Conservation (phyloP, 2,113 vertebrate species). For the Oreocharis arfaki region DNA sequence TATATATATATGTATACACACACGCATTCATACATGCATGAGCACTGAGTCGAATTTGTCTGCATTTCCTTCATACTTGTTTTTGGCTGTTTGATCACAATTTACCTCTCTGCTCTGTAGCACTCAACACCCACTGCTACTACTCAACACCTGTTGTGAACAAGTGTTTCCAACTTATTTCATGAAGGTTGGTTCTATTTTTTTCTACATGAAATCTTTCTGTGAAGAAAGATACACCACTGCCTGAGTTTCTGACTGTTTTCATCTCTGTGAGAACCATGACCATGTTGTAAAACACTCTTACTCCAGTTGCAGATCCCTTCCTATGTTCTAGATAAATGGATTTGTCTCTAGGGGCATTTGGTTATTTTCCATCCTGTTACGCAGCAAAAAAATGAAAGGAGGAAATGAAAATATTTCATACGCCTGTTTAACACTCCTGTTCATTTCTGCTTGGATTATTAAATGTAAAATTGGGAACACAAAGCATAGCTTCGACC, state of each 20-base stretch:
- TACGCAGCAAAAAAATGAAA: neutral
- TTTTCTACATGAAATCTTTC: neutral
- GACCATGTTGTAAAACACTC: neutral
- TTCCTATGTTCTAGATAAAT: neutral
- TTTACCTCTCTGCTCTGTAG: neutral
- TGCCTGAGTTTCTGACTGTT: neutral
- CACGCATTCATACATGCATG: neutral
- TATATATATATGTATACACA: accelerated
- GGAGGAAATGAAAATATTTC: constrained; percentile 34
- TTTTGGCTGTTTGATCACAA: neutral
- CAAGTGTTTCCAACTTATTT: neutral
- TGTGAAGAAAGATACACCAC: neutral
- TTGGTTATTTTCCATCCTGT: neutral
- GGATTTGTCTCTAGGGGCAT: neutral
- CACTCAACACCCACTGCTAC: neutral
- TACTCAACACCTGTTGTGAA: neutral
- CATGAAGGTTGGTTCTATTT: neutral
- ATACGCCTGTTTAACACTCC: neutral
- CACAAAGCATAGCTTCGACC: neutral
- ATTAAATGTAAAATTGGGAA: neutral
- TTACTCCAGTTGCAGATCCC: neutral
- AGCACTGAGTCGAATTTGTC: neutral
- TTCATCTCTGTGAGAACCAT: neutral
- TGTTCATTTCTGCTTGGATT: constrained; percentile 6
- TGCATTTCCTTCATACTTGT: neutral